A percentile compares a stretch with the other conserved stretches of the same genome.
Conservation (phyloP, 2,797 vertebrate genomes). For the Dromococcyx pavoninus region DNA sequence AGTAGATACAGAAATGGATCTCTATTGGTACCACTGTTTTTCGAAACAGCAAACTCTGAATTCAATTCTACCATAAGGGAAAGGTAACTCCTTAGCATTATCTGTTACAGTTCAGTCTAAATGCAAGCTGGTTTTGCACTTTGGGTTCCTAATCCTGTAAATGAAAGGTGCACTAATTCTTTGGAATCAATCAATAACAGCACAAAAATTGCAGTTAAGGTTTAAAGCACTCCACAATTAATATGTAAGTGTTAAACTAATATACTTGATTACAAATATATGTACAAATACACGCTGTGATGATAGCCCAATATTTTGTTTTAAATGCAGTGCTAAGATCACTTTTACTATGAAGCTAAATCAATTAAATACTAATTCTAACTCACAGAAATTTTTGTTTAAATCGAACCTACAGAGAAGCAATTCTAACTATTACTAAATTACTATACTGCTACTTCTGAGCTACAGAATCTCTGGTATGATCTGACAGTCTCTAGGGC, state of each 20-base stretch:
- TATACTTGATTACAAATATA: neutral
- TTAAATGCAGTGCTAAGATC: neutral
- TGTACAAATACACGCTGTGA: neutral
- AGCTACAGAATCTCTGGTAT: neutral
- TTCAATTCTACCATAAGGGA: neutral
- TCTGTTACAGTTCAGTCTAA: neutral
- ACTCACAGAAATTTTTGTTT: neutral
- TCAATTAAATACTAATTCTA: neutral
- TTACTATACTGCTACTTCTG: neutral
- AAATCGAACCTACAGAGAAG: neutral
- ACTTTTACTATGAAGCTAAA: neutral
- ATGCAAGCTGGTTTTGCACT: neutral
- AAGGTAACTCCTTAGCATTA: neutral
- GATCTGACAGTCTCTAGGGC: neutral
- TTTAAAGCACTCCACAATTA: neutral
- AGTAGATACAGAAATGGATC: neutral
- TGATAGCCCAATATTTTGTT: neutral
- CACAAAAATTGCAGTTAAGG: neutral
- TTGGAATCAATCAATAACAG: neutral
- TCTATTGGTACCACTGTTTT: neutral
- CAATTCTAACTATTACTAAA: neutral
- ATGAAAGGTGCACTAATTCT: neutral
- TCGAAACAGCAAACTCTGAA: neutral
- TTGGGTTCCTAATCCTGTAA: neutral
- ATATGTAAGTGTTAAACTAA: neutral